Conservation (phyloP, 2,797 vertebrate genomes). For the Eurystomus glaucurus region DNA sequence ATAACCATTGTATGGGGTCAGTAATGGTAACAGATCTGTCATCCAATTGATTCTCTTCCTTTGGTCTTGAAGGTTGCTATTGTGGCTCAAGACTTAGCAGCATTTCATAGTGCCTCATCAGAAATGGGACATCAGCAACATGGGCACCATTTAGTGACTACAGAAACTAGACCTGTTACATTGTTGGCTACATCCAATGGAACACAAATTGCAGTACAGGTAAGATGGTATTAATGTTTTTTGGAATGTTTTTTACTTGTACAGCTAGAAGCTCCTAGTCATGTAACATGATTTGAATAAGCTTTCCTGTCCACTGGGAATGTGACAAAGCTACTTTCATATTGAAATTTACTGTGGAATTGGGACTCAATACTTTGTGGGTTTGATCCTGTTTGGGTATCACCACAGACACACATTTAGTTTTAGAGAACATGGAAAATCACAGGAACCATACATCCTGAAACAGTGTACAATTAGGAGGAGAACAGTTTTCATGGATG, state of each 20-base stretch:
- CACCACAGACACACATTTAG: neutral
- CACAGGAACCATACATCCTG: neutral
- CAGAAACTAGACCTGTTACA: slow-evolving; percentile 92
- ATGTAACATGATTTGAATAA: neutral
- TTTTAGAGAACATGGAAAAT: neutral
- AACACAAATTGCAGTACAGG: slow-evolving; percentile 99
- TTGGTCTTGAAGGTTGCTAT: slow-evolving; percentile 92
- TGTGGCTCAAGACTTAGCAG: slow-evolving; percentile 95
- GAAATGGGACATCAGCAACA: slow-evolving; percentile 92
- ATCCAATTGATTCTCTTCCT: slow-evolving; percentile 1
- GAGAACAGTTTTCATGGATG: neutral
- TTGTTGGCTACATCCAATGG: slow-evolving; percentile 98
- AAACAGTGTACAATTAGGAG: neutral
- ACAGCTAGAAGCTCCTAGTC: neutral
- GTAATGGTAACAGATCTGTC: neutral
- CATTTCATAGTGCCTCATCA: slow-evolving; percentile 92
- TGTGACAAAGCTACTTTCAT: neutral
- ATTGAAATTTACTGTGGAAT: neutral
- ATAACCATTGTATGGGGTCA: neutral
- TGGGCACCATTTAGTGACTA: slow-evolving; percentile 88
- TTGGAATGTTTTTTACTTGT: neutral
- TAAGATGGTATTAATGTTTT: slow-evolving; percentile 61
- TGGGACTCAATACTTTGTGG: neutral
- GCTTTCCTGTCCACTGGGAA: neutral
- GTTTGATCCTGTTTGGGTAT: neutral